phyloP scores from a whole-genome alignment of 2,113 vertebrate species.

The Plotosus lineatus region DNA sequence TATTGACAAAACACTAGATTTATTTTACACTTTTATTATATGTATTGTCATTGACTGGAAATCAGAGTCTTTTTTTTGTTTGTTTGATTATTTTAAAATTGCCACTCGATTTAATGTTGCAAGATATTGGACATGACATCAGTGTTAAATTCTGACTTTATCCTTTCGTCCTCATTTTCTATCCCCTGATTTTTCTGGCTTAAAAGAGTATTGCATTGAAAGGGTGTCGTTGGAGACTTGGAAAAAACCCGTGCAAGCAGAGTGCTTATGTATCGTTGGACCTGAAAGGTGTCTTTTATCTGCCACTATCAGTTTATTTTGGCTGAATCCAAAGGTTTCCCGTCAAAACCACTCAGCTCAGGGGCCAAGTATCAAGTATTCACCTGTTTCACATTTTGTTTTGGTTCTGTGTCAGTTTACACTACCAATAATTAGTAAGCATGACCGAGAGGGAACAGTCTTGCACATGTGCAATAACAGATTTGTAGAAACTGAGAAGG shows the following conservation, averaged over 20 bases:
- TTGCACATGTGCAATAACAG: too few relatives aligned
- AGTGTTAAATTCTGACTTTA: neutral
- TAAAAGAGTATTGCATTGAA: neutral
- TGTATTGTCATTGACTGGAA: neutral
- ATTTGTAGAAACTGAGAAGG: too few relatives aligned
- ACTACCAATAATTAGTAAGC: too few relatives aligned
- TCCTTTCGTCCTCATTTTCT: neutral
- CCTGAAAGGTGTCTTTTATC: too few relatives aligned
- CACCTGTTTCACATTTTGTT: too few relatives aligned
- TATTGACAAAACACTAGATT: neutral
- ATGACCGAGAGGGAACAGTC: too few relatives aligned
- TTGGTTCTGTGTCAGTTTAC: too few relatives aligned
- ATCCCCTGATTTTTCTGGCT: neutral
- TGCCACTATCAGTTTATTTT: too few relatives aligned
- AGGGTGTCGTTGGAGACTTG: neutral
- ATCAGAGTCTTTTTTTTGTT: neutral
- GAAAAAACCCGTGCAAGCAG: neutral
- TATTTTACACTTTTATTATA: neutral
- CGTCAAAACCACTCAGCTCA: too few relatives aligned
- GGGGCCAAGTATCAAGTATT: too few relatives aligned
- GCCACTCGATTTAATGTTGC: neutral
- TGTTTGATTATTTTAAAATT: neutral
- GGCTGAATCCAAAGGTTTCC: too few relatives aligned
- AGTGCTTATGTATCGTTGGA: neutral
- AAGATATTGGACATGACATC: neutral